phyloP scores from a whole-genome alignment of 2,797 vertebrate genomes.

The Distichodus sexfasciatus region DNA sequence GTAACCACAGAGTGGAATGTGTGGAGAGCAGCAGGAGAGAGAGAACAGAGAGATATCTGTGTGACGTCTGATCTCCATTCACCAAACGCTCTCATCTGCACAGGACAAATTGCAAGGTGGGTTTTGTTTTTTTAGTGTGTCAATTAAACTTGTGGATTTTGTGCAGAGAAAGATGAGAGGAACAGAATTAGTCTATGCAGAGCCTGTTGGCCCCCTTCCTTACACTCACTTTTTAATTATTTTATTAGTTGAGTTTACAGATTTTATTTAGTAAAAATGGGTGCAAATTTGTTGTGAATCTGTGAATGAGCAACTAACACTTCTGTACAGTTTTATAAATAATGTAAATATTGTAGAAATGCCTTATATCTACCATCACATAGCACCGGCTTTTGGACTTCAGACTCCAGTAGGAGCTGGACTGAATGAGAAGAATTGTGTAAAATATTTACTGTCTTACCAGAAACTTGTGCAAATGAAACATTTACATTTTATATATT shows the following conservation, averaged over 20 bases:
- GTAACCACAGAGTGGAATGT: constrained; percentile 44
- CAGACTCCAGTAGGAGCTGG: neutral
- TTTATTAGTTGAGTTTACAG: neutral
- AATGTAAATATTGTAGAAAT: constrained; percentile 67
- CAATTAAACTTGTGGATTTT: constrained; percentile 60
- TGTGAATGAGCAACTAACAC: neutral
- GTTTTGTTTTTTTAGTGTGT: constrained; percentile 40
- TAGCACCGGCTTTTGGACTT: constrained; percentile 52
- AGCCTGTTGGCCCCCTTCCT: constrained; percentile 36
- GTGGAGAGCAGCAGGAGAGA: constrained; percentile 8
- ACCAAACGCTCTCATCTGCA: constrained; percentile 49
- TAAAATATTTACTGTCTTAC: constrained; percentile 57
- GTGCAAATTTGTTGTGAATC: neutral
- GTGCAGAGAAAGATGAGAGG: constrained; percentile 50
- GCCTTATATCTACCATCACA: constrained; percentile 66
- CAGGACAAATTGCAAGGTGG: constrained; percentile 57
- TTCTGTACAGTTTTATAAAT: constrained; percentile 75
- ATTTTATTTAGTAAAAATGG: neutral
- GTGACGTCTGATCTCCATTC: constrained; percentile 14
- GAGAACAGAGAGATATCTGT: constrained; percentile 38
- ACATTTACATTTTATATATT: constrained; percentile 54
- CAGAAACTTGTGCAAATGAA: constrained; percentile 70
- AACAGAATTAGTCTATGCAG: constrained; percentile 14
- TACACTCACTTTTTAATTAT: constrained; percentile 39
- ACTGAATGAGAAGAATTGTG: constrained; percentile 47